phyloP scores from a whole-genome alignment of 2,797 vertebrate genomes.

The Rhadinocentrus ornatus region DNA sequence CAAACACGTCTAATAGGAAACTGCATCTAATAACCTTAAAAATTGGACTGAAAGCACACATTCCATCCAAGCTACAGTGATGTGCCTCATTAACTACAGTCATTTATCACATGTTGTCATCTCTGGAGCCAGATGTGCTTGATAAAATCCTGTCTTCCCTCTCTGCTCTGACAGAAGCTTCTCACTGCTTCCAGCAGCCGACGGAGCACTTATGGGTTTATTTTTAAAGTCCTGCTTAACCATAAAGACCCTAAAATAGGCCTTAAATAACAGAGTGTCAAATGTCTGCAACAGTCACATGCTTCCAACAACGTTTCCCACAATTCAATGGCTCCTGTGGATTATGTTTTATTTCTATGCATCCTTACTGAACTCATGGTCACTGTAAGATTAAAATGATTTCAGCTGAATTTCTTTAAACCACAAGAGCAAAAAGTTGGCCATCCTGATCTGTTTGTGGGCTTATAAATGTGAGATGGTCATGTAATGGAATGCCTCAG shows the following conservation, averaged over 20 bases:
- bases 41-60: constrained; percentile 4
- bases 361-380: constrained; percentile 3
- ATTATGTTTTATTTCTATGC: constrained; percentile 10
- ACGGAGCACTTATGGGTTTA: constrained; percentile 74
- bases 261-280: constrained; percentile 76
- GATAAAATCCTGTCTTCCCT: constrained; percentile 6
- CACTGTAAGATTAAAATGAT: constrained; percentile 10
- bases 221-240: constrained; percentile 72
- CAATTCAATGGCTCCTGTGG: constrained; percentile 31
- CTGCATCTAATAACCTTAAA: not conserved
- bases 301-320: no score
- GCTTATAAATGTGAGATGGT: constrained; percentile 3
- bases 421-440: constrained; percentile 55
- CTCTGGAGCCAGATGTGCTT: constrained; percentile 58
- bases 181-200: constrained; percentile 28
- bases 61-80: constrained; percentile 25
- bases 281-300: constrained; percentile 48
- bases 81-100: constrained; percentile 50
- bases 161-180: constrained; percentile 37
- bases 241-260: constrained; percentile 71
- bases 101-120: constrained; percentile 42
- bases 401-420: constrained; percentile 21
- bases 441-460: constrained; percentile 12
- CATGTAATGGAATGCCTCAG: constrained; percentile 44
- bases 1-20: no score